These are phyloP conservation scores for Chamaea fasciata DNA, from an alignment of 2,113 vertebrate species.

Conservation along the genomic window DNA sequence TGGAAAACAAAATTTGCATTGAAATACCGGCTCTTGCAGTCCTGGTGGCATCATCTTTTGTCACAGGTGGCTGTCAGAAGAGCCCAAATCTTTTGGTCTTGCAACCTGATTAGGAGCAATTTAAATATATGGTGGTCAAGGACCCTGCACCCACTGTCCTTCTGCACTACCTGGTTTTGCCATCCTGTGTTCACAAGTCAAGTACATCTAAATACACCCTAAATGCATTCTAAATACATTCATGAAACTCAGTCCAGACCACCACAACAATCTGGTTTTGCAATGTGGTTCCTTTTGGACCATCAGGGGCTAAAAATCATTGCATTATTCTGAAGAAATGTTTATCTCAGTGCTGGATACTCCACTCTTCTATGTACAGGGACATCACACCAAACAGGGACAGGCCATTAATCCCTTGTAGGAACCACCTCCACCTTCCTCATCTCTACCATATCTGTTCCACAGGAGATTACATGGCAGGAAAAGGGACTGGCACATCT, in stretches of 20 bases:
- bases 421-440: background rate
- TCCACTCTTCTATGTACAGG: background rate
- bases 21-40: background rate
- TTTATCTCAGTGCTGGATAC: background rate
- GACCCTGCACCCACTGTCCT: background rate
- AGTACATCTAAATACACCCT: background rate
- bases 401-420: background rate
- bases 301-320: background rate
- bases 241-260: background rate
- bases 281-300: background rate
- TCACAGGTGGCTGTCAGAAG: background rate
- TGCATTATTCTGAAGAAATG: background rate
- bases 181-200: fast-evolving
- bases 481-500: background rate
- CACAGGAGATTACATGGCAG: background rate
- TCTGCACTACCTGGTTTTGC: background rate
- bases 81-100: background rate
- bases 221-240: background rate
- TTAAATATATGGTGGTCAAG: fast-evolving
- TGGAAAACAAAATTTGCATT: background rate
- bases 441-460: background rate
- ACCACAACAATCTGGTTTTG: background rate
- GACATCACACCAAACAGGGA: background rate
- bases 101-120: background rate
- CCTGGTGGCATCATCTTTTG: background rate